Evolutionary conservation across 2,797 vertebrate species (phyloP), one percentile per base, ranked within the genome.

Genomic region (Micropoecilia bifurca): DNA sequence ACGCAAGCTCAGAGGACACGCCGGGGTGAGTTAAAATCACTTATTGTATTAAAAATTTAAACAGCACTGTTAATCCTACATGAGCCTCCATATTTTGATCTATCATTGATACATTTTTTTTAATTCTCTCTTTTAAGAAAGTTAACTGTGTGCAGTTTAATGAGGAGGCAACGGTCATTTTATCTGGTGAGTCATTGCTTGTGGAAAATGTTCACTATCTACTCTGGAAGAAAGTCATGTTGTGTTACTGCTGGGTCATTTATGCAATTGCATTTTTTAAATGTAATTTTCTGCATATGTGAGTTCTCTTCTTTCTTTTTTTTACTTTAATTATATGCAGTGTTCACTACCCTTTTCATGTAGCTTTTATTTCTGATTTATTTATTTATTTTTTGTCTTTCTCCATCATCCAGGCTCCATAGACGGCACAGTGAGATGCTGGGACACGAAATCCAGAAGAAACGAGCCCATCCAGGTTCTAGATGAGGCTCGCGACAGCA

Each of bases 81-180:
- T 10, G 33, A 25, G 20, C 36, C 36, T 68, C 36, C 63, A 12
- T 68, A 41, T 22, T 68, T 25, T 68, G 63, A 68, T 41, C 8
- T 30, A n/a, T n/a, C 0, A 13, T 63, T 53, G 50, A 25, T 53
- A 25, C 50, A 3, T 25, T 53, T 53, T 53, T 22, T 8, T 22
- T 30, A 0, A 53, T 43, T 1, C 73, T 73, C 73, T 73, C 1
- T 12, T 59, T 47, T 1, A 88, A 99, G 98, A 98, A 97, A 86
- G 97, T 99, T 66, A 98, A 97, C 90, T 99, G 97, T 1, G 97
- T 99, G 50, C 96, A 96, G 86, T 99, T 99, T 89, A 99, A 98
- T 0, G 97, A 98, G 83, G 98, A 99, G 84, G 96, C 97, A 39
- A 98, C 96, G 0, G 91, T 99, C 50, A 97, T 98, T 3, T 82